Conservation (phyloP, 2,113 vertebrate genomes). For the Centropristis striata region DNA sequence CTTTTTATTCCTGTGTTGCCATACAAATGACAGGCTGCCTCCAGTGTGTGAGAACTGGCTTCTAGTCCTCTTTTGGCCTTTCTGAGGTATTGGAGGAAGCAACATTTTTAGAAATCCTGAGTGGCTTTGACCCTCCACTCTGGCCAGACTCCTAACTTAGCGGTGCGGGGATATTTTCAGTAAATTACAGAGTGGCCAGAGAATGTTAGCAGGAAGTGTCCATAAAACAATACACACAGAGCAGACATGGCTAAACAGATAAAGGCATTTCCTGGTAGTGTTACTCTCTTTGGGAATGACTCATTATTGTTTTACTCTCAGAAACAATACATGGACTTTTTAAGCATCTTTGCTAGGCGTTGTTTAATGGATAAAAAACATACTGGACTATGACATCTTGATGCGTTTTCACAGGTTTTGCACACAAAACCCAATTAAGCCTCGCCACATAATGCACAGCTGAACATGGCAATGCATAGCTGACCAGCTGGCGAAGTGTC, state of each 20-base stretch:
- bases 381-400: neutral
- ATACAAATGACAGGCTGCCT: neutral
- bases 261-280: conserved; percentile 70
- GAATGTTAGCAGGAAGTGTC: conserved; percentile 81
- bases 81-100: conserved; percentile 55
- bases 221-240: conserved; percentile 71
- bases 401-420: conserved; percentile 15
- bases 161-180: conserved; percentile 75
- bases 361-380: too few species aligned
- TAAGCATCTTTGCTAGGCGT: neutral
- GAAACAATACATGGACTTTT: conserved; percentile 18
- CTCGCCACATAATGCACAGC: neutral
- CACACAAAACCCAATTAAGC: conserved; percentile 38
- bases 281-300: conserved; percentile 41
- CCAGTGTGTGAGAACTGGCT: conserved; percentile 55
- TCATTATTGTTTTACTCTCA: conserved; percentile 49
- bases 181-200: conserved; percentile 76
- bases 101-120: conserved; percentile 76
- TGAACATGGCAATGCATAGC: conserved; percentile 18
- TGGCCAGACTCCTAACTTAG: conserved; percentile 54
- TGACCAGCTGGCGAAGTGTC: conserved; percentile 58
- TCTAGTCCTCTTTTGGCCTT: conserved; percentile 54
- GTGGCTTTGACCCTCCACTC: conserved; percentile 64
- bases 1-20: neutral
- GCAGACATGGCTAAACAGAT: conserved; percentile 51